Evolutionary conservation across 2,797 vertebrate genomes (phyloP).

Genomic region (Rhinophrynus dorsalis): DNA sequence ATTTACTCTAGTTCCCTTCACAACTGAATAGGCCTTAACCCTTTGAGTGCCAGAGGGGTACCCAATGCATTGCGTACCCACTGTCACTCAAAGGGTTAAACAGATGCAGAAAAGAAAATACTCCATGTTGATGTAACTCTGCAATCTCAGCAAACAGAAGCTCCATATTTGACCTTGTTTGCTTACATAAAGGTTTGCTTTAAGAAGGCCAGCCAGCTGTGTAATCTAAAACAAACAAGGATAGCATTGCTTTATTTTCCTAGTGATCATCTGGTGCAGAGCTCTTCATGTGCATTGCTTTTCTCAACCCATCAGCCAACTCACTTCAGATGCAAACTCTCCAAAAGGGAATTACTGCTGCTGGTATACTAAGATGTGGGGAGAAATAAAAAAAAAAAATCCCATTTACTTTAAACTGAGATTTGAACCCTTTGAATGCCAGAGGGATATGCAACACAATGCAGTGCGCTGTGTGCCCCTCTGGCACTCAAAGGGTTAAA

Average conservation of each 20-base stretch:
- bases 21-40: no score
- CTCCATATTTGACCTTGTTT: not conserved
- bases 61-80: no score
- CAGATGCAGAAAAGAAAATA: constrained; percentile 2
- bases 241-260: constrained; percentile 10
- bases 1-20: not conserved
- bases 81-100: not conserved
- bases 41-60: no score
- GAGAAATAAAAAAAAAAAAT: no score
- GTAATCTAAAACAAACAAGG: constrained; percentile 27
- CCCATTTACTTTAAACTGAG: no score
- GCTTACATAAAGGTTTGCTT: constrained; percentile 32
- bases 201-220: constrained; percentile 23
- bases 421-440: no score
- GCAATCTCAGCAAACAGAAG: constrained; percentile 1
- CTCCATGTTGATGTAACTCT: constrained; percentile 7
- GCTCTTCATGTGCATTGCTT: constrained; percentile 21
- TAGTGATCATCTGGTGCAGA: constrained; percentile 27
- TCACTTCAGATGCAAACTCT: constrained; percentile 32
- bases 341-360: constrained; percentile 36
- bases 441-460: no score
- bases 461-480: no score
- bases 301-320: constrained; percentile 30
- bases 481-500: no score
- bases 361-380: no score